Evolutionary conservation across 2,888 invertebrate genomes (phyloP).

Genomic region (Fragum fragum): DNA sequence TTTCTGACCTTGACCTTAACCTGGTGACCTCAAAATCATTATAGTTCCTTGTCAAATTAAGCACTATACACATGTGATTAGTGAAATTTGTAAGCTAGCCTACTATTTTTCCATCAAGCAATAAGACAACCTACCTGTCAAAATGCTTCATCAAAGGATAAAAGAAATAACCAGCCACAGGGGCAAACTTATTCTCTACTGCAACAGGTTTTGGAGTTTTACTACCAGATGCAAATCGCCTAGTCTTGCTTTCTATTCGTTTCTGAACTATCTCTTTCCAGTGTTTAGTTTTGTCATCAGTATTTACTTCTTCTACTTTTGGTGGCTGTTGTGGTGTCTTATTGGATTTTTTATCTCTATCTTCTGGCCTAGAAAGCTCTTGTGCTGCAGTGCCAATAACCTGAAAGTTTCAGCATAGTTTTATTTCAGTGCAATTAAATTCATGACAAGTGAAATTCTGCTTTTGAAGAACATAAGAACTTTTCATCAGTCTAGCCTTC

Average conservation of each 20-base stretch:
- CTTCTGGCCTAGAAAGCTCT: constrained; percentile 79
- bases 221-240: constrained; percentile 88
- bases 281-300: constrained; percentile 63
- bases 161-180: constrained; percentile 93
- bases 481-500: too few relatives aligned
- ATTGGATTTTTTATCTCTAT: constrained; percentile 28
- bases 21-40: too few relatives aligned
- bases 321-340: constrained; percentile 83
- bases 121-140: constrained; percentile 81
- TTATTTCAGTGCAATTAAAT: too few relatives aligned
- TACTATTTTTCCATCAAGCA: too few relatives aligned
- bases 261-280: constrained; percentile 90
- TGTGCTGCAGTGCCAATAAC: constrained; percentile 81
- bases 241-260: constrained; percentile 92
- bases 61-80: too few relatives aligned
- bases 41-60: too few relatives aligned
- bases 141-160: constrained; percentile 89
- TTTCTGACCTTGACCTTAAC: too few relatives aligned
- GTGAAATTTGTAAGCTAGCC: too few relatives aligned
- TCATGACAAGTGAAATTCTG: too few relatives aligned
- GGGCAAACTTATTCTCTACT: constrained; percentile 90
- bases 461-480: too few relatives aligned
- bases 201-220: constrained; percentile 86
- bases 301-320: constrained; percentile 85
- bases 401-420: too few relatives aligned